Percentiles rank a stretch among this genome's conserved stretches.
phyloP scores from a whole-genome alignment of 2,888 invertebrate genomes.

The Drosophila setosimentum region DNA sequence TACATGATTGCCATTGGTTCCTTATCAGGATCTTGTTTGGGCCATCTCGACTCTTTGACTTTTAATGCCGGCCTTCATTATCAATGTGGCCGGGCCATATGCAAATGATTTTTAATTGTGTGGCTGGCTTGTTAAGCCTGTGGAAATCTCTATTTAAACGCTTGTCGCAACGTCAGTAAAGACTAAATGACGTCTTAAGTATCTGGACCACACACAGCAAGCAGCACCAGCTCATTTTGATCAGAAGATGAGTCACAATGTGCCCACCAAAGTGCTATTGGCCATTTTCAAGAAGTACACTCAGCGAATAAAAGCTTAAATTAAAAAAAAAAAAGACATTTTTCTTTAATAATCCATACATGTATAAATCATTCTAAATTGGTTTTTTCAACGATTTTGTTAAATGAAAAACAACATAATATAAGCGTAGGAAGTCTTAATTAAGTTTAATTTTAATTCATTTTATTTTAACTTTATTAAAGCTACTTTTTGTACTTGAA shows the following conservation, averaged over 20 bases:
- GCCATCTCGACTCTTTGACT: constrained; percentile 74
- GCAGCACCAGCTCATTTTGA: neutral
- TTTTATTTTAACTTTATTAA: neutral
- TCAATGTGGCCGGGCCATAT: constrained; percentile 46
- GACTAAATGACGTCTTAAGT: constrained; percentile 58
- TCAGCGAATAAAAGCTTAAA: neutral
- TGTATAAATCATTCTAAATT: neutral
- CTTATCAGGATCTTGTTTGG: constrained; percentile 79
- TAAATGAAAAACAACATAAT: neutral
- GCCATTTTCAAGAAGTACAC: neutral
- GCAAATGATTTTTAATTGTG: constrained; percentile 78
- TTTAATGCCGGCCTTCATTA: constrained; percentile 62
- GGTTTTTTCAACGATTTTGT: neutral
- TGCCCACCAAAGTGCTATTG: neutral
- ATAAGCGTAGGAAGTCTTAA: neutral
- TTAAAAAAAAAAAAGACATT: neutral
- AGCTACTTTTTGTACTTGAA: neutral
- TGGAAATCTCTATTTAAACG: constrained; percentile 65
- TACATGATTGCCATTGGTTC: constrained; percentile 77
- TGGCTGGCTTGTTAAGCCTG: constrained; percentile 56
- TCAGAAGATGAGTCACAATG: constrained; percentile 19
- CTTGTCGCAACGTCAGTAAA: constrained; percentile 55
- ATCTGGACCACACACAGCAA: constrained; percentile 52
- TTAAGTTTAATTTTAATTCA: neutral
- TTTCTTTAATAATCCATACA: neutral